Base-by-base conservation (phyloP, 2,113 vertebrate species). In the Etheostoma cragini region DNA sequence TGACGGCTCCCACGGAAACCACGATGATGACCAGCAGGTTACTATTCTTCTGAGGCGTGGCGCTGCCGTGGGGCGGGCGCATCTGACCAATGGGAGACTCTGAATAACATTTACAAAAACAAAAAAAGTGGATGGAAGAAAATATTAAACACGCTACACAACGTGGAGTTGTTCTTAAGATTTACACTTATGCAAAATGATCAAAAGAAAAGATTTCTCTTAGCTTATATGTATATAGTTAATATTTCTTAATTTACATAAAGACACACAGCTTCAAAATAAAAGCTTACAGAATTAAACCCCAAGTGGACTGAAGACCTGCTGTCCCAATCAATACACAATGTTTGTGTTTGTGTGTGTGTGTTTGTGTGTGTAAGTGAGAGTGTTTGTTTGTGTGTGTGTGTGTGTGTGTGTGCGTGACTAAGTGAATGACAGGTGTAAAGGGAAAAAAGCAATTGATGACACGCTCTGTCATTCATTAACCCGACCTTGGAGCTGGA, bases 11-110 rank as follows among this genome's bases (percentile, higher is more conserved):
- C 0, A 98, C 92, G 0, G 97, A 97, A 53, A 97, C 96, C 26
- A 99, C 94, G 0, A 98, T 93, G 89, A 98, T 95, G 46, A 99
- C 95, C n/a, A 99, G 94, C 47, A 99, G 96, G 89, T 96, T 98
- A 83, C 96, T 95, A 90, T 96, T 97, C 91, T 96, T 97, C 88
- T 98, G 97, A 4, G 98, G 97, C 0, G 97, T 98, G 60, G 94
- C 96, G 0, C 96, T 97, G 92, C 98, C 96, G 0, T 99, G 97
- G 0, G 98, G 97, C 0, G 98, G 97, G 14, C 95, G 97, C 96
- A 99, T 98, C 90, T 98, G 97, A 54, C 97, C 97, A 4, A 98
- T 96, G 4, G 97, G 98, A 49, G 97, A 96, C 68, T 98, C 98
- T 99, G 92, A 19, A 93, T 87, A 3, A 82, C 0, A 85, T 0